A percentile compares a stretch with the other conserved stretches of the same genome.
phyloP scores from a whole-genome alignment of 2,888 invertebrate genomes.

The Lepeophtheirus nordmannii region DNA sequence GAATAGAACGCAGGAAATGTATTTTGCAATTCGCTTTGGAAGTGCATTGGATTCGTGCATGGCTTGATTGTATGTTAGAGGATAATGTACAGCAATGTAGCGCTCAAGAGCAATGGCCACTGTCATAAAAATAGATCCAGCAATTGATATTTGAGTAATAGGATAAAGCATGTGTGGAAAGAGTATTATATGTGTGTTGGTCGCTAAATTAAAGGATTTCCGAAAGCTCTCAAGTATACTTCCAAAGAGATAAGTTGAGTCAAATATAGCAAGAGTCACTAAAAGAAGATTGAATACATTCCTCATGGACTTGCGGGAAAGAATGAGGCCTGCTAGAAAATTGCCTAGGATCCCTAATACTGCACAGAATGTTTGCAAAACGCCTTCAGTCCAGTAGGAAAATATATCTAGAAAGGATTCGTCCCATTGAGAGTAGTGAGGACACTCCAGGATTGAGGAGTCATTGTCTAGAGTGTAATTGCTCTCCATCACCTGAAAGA shows the following conservation, averaged over 20 bases:
- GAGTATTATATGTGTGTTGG: conserved; percentile 12
- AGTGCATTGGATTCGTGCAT: conserved; percentile 23
- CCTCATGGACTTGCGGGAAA: conserved; percentile 11
- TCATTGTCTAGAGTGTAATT: neutral
- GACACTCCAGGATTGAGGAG: conserved; percentile 26
- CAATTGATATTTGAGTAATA: conserved; percentile 12
- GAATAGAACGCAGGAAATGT: conserved; percentile 11
- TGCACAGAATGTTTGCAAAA: conserved; percentile 6
- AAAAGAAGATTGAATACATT: conserved; percentile 22
- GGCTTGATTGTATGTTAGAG: conserved; percentile 14
- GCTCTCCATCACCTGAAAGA: too few relatives aligned
- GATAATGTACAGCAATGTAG: conserved; percentile 23
- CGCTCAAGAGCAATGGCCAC: conserved; percentile 21
- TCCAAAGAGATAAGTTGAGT: conserved; percentile 20
- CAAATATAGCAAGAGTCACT: conserved; percentile 20
- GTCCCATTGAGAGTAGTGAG: neutral
- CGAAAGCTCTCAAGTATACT: conserved; percentile 21
- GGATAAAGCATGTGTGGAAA: conserved; percentile 16
- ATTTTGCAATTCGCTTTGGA: conserved; percentile 19
- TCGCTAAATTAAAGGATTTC: conserved; percentile 12
- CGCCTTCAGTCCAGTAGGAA: conserved; percentile 18
- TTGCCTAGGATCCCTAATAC: conserved; percentile 18
- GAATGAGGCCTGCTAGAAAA: conserved; percentile 16
- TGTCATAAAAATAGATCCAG: conserved; percentile 21
- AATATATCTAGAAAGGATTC: neutral